Evolutionary conservation across 2,888 invertebrate species (phyloP).

Genomic region (Dichetophora obliterata): DNA sequence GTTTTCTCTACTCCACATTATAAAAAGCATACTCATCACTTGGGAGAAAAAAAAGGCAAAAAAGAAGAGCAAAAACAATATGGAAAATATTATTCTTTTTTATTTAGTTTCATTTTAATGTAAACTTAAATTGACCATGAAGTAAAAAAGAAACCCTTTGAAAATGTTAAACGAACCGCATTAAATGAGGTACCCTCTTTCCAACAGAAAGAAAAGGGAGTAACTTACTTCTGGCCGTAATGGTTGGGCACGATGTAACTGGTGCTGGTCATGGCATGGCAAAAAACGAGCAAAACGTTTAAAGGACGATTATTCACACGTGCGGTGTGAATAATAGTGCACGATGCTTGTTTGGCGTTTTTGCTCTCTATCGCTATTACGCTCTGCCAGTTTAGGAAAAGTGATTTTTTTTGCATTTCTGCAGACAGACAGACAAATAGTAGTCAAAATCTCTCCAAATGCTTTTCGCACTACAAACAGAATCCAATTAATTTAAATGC

Average conservation of each 20-base stretch:
- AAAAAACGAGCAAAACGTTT: not conserved
- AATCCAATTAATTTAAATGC: slow-evolving; percentile 21
- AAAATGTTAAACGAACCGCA: slow-evolving; percentile 12
- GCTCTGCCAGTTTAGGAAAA: not conserved
- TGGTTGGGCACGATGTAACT: not conserved
- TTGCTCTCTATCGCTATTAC: not conserved
- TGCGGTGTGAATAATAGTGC: slow-evolving; percentile 56
- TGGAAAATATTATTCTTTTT: not conserved
- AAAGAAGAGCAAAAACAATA: not conserved
- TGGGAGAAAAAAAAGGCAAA: not conserved
- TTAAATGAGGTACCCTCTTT: not conserved
- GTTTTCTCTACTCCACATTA: too few species aligned
- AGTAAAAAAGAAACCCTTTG: not conserved
- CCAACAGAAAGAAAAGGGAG: not conserved
- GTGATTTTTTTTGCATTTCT: not conserved
- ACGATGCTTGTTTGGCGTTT: not conserved
- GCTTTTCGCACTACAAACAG: slow-evolving; percentile 21
- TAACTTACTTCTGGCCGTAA: not conserved
- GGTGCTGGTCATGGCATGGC: not conserved
- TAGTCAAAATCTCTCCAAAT: slow-evolving; percentile 17
- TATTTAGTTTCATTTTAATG: not conserved
- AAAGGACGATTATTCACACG: slow-evolving; percentile 63
- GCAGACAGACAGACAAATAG: not conserved
- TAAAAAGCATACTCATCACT: not conserved
- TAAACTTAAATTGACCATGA: slow-evolving; percentile 15